Base-by-base conservation (phyloP, 2,797 vertebrate species). In the Tapera naevia region DNA sequence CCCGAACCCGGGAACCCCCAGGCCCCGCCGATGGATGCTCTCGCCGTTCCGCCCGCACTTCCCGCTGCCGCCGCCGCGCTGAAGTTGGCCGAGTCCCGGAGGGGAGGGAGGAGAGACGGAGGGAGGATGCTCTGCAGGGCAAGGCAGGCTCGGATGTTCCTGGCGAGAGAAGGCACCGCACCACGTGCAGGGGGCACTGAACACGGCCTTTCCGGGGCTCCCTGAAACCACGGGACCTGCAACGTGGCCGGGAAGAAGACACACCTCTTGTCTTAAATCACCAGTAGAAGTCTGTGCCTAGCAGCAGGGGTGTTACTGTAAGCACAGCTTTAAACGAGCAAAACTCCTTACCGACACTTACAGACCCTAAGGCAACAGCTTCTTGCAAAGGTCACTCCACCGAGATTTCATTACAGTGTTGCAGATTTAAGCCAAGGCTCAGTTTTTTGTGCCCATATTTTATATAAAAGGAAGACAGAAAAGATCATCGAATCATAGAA, bases 41-140 rank as follows among this genome's bases (percentile, higher is more conserved):
- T 8, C 15, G 6, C 41, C 37, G 30, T 17, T 4, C 7, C 6
- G 27, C 4, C 71, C 27, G 37, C 80, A 53, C 65, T 86, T 50
- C 22, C 45, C 51, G 33, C 73, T 33, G 24, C 61, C 60, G 15
- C 65, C 88, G 61, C 82, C 57, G 75, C 65, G 10, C 43, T 17
- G 53, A 66, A 96, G 88, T 93, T 94, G 25, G 23, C 79, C 37
- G 28, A 33, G 46, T 43, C 33, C 65, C 61, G 25, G 30, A 19
- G 45, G 61, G 41, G 22, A 51, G 9, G 43, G 19, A 80, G 28
- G 46, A 48, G 46, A 46, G 46, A 48, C 48, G 48, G 14, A 32
- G 11, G 27, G 16, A 48, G 23, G 65, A 21, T 25, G 51, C 46
- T 27, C 57, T 6, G 10, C 46, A 10, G 25, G 32, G 22, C 41